Percentiles rank a stretch among this genome's conserved stretches.
Conservation (phyloP, 2,888 invertebrate species). For the Apodemia zela region DNA sequence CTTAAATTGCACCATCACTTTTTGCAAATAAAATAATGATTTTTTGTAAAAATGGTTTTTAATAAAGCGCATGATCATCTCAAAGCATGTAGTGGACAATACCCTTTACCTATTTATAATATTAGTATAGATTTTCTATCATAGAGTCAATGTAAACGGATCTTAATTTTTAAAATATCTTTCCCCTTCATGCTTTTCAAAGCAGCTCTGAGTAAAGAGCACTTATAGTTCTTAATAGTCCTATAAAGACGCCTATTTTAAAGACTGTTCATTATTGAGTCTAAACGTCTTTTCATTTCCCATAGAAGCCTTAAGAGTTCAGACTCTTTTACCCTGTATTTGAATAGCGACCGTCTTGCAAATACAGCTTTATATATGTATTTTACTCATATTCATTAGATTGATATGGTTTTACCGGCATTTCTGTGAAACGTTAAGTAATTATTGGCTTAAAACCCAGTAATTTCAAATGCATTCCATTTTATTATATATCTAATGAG, state of each 20-base stretch:
- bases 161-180: conserved; percentile 1
- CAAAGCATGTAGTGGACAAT: too few relatives aligned
- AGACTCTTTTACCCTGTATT: conserved; percentile 8
- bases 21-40: too few relatives aligned
- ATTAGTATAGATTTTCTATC: too few relatives aligned
- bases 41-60: too few relatives aligned
- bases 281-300: conserved; percentile 15
- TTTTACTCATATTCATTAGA: background rate
- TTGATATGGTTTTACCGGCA: background rate
- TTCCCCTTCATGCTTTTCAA: conserved; percentile 5
- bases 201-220: conserved; percentile 5
- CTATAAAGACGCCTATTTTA: conserved; percentile 13
- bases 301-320: conserved; percentile 10
- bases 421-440: background rate
- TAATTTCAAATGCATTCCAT: too few relatives aligned
- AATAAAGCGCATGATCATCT: too few relatives aligned
- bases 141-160: background rate
- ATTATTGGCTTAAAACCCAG: background rate
- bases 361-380: background rate
- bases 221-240: conserved; percentile 13
- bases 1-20: too few relatives aligned
- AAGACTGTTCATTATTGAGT: conserved; percentile 15
- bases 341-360: conserved; percentile 8
- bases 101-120: too few relatives aligned
- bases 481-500: too few relatives aligned